phyloP scores from a whole-genome alignment of 2,113 vertebrate species.

The Bothrops jararaca region DNA sequence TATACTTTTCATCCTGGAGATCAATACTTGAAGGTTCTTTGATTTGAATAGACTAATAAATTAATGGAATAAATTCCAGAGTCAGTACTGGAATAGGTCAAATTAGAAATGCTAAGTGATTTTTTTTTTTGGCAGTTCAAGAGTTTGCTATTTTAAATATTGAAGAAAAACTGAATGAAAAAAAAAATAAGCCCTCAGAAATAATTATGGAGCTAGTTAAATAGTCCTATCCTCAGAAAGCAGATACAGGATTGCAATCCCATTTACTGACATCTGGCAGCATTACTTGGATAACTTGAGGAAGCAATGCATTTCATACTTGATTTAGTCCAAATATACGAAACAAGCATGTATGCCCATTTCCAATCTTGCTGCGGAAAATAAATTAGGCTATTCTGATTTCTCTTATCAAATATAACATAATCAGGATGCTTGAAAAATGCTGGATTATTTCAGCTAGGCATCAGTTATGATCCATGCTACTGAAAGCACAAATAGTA shows the following conservation, averaged over 20 bases:
- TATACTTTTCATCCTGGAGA: too few species aligned
- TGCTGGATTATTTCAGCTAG: conserved; percentile 15
- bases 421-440: not conserved
- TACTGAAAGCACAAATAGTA: not conserved
- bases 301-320: conserved; percentile 22
- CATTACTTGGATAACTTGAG: not conserved
- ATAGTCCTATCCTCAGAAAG: not conserved
- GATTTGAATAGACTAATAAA: not conserved
- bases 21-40: not conserved
- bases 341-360: conserved; percentile 19
- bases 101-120: not conserved
- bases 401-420: conserved; percentile 23
- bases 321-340: conserved; percentile 25
- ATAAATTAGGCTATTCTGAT: conserved; percentile 28
- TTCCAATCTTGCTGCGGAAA: conserved; percentile 7
- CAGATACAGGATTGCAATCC: not conserved
- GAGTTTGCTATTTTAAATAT: not conserved
- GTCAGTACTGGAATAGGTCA: not conserved
- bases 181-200: not conserved
- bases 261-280: conserved; percentile 3
- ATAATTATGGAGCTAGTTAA: not conserved
- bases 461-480: not conserved
- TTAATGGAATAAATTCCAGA: not conserved
- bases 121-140: not conserved
- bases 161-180: not conserved